phyloP scores from a whole-genome alignment of 2,797 vertebrate genomes.

The Zalophus californianus region DNA sequence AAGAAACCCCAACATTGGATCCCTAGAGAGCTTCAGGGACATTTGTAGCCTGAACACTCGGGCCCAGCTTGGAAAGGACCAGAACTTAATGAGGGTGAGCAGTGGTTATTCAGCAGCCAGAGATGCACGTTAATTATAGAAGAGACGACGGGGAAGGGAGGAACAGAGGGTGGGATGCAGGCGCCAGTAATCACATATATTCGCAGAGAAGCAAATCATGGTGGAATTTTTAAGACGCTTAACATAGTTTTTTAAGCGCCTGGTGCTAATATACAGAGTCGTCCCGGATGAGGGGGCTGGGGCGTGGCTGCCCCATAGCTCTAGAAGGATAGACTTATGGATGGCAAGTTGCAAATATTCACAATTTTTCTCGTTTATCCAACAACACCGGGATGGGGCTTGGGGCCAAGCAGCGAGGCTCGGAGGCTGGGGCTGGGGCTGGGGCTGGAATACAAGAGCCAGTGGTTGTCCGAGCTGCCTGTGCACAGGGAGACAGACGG shows the following conservation, averaged over 20 bases:
- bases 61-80: background rate
- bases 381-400: background rate
- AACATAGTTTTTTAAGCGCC: background rate
- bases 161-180: background rate
- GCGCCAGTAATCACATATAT: background rate
- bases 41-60: background rate
- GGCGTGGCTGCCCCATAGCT: fast-evolving
- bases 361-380: background rate
- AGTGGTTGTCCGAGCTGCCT: fast-evolving
- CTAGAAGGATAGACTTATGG: fast-evolving
- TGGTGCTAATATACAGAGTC: fast-evolving
- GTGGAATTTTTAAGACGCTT: background rate
- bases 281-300: background rate
- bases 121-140: background rate
- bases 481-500: fast-evolving
- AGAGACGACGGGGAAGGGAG: no score
- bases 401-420: background rate
- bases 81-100: background rate
- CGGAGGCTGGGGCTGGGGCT: background rate
- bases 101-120: background rate
- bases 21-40: background rate
- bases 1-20: background rate
- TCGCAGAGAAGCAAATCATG: background rate
- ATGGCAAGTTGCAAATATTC: background rate
- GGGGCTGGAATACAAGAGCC: background rate